Base-by-base conservation (phyloP, 2,888 invertebrate species). In the Philereme vetulata region DNA sequence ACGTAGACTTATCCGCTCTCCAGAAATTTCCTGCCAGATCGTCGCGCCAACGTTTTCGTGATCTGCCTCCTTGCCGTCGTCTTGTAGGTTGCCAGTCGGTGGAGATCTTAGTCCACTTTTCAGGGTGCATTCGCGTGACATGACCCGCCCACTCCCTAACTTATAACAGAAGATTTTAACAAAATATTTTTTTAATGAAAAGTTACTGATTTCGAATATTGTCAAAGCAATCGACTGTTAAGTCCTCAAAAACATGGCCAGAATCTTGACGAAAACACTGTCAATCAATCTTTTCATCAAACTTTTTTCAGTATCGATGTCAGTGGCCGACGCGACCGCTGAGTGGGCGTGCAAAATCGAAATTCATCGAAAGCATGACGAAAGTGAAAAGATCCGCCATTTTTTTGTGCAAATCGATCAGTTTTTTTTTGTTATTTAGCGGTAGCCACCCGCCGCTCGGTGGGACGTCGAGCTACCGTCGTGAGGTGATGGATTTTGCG, bases 331-430 rank as follows among this genome's bases (percentile, higher is more conserved):
- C 61, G 59, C 57, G 66, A 65, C 65, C 59, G 62, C 71, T 79
- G 84, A 88, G 87, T 86, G 77, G 88, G 88, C 88, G 88, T 88
- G 86, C 80, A 76, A 82, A 86, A 88, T 90, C 72, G 62, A 75
- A 73, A 74, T 69, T 66, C 71, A 72, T 71, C 75, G 71, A 76
- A 73, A 74, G 69, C 70, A 64, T 66, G 65, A 67, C 72, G 85
- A 88, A 87, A 88, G 85, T 81, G 81, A 85, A 79, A 79, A 76
- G 72, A 68, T 51, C 60, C 67, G 81, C 78, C 68, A 78, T 78
- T 84, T 88, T 87, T 84, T 86, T 83, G 76, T 50, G 67, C 76
- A 75, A 83, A 85, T 87, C 86, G 75, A 86, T 88, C 84, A 75
- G 74, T 61, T 80, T 81, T 82, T 77, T 72, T 60, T 58, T 21